Conservation (phyloP, 2,113 vertebrate species). For the Plestiodon gilberti region DNA sequence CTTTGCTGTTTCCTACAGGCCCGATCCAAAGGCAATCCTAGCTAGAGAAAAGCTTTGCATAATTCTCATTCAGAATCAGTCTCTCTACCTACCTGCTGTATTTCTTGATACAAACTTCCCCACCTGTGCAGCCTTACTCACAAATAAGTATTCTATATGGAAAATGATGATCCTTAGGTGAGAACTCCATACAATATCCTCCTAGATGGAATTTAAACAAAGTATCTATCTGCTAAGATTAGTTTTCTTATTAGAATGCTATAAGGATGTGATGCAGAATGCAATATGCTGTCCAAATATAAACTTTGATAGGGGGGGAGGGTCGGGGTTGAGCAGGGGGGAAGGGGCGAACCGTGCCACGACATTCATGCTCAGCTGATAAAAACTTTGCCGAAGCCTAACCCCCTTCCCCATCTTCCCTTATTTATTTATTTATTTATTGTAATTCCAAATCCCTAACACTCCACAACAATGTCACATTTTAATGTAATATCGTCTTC, state of each 20-base stretch:
- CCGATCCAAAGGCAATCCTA: conserved; percentile 49
- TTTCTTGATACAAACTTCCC: conserved; percentile 43
- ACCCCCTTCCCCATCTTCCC: conserved; percentile 13
- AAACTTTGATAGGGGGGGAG: conserved; percentile 31
- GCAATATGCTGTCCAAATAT: conserved; percentile 52
- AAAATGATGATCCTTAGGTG: conserved; percentile 46
- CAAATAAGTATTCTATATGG: conserved; percentile 40
- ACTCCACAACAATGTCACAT: conserved; percentile 85
- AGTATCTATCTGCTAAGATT: conserved; percentile 41
- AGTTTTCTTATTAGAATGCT: conserved; percentile 51
- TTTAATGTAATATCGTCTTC: conserved; percentile 91
- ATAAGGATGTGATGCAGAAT: conserved; percentile 49
- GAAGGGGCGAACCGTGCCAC: conserved; percentile 8
- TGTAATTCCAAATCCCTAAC: conserved; percentile 77
- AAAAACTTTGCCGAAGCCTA: conserved; percentile 68
- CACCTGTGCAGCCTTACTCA: conserved; percentile 30
- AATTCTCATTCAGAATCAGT: conserved; percentile 29
- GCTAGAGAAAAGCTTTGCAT: conserved; percentile 19
- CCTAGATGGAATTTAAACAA: conserved; percentile 58
- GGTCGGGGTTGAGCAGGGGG: conserved; percentile 55
- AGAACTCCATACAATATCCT: conserved; percentile 17
- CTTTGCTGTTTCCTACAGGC: conserved; percentile 7
- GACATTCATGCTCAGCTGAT: conserved; percentile 66
- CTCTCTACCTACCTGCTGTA: conserved; percentile 13
- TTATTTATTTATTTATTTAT: conserved; percentile 65